A percentile compares a stretch with the other conserved stretches of the same genome.
These are phyloP conservation scores for Mirounga angustirostris DNA, from an alignment of 2,113 vertebrate species.

Conservation along the genomic window DNA sequence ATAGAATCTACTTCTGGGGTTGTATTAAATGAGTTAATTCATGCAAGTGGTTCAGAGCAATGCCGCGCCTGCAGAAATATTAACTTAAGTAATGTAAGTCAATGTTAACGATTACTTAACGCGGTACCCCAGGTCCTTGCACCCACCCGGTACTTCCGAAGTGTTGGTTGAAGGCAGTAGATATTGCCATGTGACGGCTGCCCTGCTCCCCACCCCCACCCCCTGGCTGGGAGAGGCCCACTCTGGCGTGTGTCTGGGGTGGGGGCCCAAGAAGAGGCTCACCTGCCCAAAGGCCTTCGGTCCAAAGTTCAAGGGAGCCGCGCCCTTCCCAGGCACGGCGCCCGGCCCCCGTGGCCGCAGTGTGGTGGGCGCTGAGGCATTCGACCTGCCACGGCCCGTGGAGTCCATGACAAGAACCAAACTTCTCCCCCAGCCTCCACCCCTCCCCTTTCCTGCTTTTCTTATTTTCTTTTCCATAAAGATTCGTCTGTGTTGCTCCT, in stretches of 20 bases:
- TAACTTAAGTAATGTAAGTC: neutral
- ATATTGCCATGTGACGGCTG: neutral
- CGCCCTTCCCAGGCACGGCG: neutral
- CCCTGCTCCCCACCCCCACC: neutral
- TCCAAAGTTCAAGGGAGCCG: constrained; percentile 72
- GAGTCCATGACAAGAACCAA: constrained; percentile 70
- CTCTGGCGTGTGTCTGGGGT: neutral
- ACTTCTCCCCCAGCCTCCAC: neutral
- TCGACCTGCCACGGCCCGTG: neutral
- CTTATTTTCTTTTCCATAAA: constrained; percentile 89
- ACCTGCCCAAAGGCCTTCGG: constrained; percentile 19
- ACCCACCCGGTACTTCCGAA: neutral
- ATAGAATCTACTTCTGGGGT: neutral
- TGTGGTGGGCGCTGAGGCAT: neutral
- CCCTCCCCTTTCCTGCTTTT: constrained; percentile 79
- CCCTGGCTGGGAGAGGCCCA: constrained; percentile 46
- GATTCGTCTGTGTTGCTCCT: constrained; percentile 87
- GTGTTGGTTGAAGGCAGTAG: neutral
- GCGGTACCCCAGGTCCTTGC: neutral
- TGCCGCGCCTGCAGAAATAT: neutral
- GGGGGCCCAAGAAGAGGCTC: constrained; percentile 31
- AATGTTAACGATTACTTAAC: neutral
- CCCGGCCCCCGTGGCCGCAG: neutral
- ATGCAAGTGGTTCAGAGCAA: neutral
- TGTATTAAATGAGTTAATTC: neutral